phyloP scores from a whole-genome alignment of 1,140 invertebrate genomes.

The Drosophila kanapiae region DNA sequence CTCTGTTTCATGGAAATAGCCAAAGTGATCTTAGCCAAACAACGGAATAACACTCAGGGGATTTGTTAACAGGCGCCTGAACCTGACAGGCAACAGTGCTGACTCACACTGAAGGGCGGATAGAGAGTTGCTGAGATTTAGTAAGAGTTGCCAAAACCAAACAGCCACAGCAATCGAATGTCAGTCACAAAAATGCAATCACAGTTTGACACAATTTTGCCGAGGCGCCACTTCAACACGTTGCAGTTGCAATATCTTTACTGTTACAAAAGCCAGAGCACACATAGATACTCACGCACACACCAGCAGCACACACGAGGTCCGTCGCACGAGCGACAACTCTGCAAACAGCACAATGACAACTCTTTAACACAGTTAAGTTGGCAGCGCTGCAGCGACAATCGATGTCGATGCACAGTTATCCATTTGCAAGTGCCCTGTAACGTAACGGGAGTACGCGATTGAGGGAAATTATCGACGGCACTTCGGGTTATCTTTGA shows the following conservation, averaged over 20 bases:
- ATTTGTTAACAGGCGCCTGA: background rate
- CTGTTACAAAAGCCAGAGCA: slow-evolving; percentile 48
- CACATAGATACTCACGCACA: background rate
- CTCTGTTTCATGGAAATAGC: background rate
- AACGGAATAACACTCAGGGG: slow-evolving; percentile 5
- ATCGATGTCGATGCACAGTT: slow-evolving; percentile 41
- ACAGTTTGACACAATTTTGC: slow-evolving; percentile 81
- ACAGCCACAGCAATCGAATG: slow-evolving; percentile 76
- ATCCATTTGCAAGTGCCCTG: slow-evolving; percentile 44
- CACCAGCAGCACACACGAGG: background rate
- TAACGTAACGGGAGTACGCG: background rate
- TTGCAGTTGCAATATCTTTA: slow-evolving; percentile 79
- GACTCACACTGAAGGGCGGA: slow-evolving; percentile 1
- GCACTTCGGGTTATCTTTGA: background rate
- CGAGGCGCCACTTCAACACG: slow-evolving; percentile 81
- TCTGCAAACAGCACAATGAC: slow-evolving; percentile 80
- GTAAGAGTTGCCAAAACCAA: slow-evolving; percentile 54
- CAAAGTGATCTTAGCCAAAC: slow-evolving; percentile 11
- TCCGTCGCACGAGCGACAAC: slow-evolving; percentile 69
- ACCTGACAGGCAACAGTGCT: slow-evolving; percentile 40
- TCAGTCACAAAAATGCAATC: slow-evolving; percentile 82
- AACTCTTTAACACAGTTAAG: slow-evolving; percentile 82
- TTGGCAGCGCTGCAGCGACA: slow-evolving; percentile 53
- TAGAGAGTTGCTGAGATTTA: slow-evolving; percentile 7
- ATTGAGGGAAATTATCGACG: background rate